Evolutionary conservation across 2,797 vertebrate genomes (phyloP).

Genomic region (Onychomys leucogaster): DNA sequence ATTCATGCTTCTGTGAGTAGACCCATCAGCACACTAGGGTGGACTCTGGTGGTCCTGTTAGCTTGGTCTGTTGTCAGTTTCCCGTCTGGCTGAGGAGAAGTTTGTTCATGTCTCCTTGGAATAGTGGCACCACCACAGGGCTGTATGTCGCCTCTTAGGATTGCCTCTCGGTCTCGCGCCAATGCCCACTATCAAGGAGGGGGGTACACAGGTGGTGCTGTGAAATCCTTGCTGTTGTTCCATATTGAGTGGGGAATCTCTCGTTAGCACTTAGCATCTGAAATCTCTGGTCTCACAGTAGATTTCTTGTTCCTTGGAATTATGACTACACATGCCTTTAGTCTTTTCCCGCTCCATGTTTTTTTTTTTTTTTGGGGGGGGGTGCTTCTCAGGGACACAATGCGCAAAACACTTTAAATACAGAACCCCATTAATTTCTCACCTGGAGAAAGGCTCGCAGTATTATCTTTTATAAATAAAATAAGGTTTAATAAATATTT

Average conservation of each 20-base stretch:
- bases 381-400: neutral
- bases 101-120: neutral
- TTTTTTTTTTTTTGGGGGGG: neutral
- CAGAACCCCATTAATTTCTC: slow-evolving; percentile 45
- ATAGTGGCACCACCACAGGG: neutral
- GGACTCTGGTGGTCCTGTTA: neutral
- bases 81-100: neutral
- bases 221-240: neutral
- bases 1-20: neutral
- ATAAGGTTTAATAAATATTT: neutral
- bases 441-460: neutral
- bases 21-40: too few relatives aligned
- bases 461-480: slow-evolving; percentile 20
- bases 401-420: neutral
- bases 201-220: neutral
- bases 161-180: neutral
- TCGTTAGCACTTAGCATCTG: neutral
- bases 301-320: neutral
- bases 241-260: neutral
- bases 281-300: neutral
- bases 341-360: too few relatives aligned
- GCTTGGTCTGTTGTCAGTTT: neutral
- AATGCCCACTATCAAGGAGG: neutral
- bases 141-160: neutral
- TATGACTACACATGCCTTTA: neutral